Percentiles rank a stretch among this genome's conserved stretches.
phyloP scores from a whole-genome alignment of 2,113 vertebrate species.

The Cranoglanis bouderius region DNA sequence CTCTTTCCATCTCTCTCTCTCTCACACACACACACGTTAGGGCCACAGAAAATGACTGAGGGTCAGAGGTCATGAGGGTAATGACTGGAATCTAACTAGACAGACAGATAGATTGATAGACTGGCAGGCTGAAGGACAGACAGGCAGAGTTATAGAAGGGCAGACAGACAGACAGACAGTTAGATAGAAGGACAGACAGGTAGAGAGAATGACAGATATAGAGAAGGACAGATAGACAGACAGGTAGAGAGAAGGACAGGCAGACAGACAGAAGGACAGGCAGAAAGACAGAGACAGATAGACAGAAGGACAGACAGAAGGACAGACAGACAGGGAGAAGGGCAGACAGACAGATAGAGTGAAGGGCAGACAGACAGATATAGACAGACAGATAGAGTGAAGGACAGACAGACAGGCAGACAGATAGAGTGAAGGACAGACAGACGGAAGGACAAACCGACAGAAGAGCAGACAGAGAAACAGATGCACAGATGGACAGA shows the following conservation, averaged over 20 bases:
- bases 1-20: too few relatives aligned
- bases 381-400: not conserved
- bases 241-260: not conserved
- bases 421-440: not conserved
- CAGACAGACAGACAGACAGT: not conserved
- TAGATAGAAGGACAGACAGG: too few relatives aligned
- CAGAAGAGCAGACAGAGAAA: not conserved
- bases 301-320: too few relatives aligned
- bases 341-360: not conserved
- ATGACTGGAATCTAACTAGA: not conserved
- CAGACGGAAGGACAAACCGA: too few relatives aligned
- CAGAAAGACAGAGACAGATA: too few relatives aligned
- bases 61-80: not conserved
- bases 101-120: not conserved
- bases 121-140: too few relatives aligned
- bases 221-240: not conserved
- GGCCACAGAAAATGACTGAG: not conserved
- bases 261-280: not conserved
- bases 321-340: too few relatives aligned
- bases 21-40: not conserved
- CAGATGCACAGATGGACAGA: not conserved
- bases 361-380: not conserved
- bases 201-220: not conserved
- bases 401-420: not conserved
- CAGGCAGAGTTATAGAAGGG: not conserved